Base-by-base conservation (phyloP, 1,140 invertebrate species). In the Panagrolaimus sp. region DNA sequence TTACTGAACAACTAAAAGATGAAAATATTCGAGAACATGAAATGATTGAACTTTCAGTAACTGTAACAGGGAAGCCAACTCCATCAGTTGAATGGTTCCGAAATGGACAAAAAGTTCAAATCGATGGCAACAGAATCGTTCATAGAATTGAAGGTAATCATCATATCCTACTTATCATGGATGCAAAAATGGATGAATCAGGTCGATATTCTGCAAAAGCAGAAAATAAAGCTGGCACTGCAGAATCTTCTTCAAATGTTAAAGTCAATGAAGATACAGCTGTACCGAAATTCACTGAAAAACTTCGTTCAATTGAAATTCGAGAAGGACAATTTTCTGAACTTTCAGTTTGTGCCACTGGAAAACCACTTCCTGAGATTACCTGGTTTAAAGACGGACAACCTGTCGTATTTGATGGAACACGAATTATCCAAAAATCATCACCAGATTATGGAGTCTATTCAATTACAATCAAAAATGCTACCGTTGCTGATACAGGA, bases 61-160 rank as follows among this genome's bases (percentile, higher is more conserved):
- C 89, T 69, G 86, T 92, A 0, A 88, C 89, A 72, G 91, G 91
- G 28, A 92, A 91, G 80, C 91, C 92, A 0, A 87, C 90, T 75
- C 93, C 93, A 24, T 88, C 88, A 0, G 87, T 91, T 5, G 87
- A 88, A 76, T 95, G 92, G 91, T 82, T 84, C 69, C 83, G 84
- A 68, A 84, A 97, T 84, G 90, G 90, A 43, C 88, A 90, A 73
- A 88, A 90, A 81, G 87, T 96, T 32, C 83, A 87, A 71, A 87
- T 81, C 58, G 81, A 83, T 68, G 82, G 87, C 67, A 86, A 87
- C 15, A 84, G 86, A 0, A 84, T 89, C n/a, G 72, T 75, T 21
- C 72, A 74, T 43, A 76, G 83, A 52, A 71, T 73, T 9, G 76
- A 78, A 69, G 89, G 90, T 0, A 90, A 92, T 78, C 86, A 87